Percentiles rank a stretch among this genome's conserved stretches.
phyloP scores from a whole-genome alignment of 2,797 vertebrate species.

The Trachurus trachurus region DNA sequence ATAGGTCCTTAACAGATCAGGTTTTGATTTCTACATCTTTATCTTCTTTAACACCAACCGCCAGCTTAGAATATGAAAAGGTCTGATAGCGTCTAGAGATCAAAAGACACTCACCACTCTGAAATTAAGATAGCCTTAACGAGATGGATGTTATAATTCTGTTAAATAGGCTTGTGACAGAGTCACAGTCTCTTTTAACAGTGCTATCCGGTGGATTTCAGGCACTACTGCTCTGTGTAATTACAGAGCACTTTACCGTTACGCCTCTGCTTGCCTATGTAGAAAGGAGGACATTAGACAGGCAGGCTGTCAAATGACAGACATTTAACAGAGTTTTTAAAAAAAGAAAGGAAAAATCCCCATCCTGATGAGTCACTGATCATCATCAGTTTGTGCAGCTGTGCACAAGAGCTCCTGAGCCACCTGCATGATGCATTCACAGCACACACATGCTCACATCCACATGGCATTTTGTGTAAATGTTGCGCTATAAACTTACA shows the following conservation, averaged over 20 bases:
- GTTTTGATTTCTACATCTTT: not conserved
- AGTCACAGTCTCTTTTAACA: conserved; percentile 40
- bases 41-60: not conserved
- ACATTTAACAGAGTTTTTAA: conserved; percentile 62
- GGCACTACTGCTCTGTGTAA: conserved; percentile 65
- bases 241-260: conserved; percentile 72
- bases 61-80: conserved; percentile 13
- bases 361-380: conserved; percentile 44
- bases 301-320: conserved; percentile 66
- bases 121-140: conserved; percentile 8
- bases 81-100: not conserved
- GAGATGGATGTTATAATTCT: conserved; percentile 1
- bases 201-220: conserved; percentile 53
- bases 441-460: conserved; percentile 8
- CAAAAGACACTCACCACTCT: not conserved
- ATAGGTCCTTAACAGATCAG: not conserved
- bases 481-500: conserved; percentile 30
- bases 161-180: conserved; percentile 22
- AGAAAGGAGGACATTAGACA: conserved; percentile 65
- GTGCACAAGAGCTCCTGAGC: conserved; percentile 34
- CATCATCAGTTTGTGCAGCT: conserved; percentile 47
- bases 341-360: conserved; percentile 11
- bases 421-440: conserved; percentile 21
- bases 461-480: not conserved
- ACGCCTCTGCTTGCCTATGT: conserved; percentile 61